phyloP scores from a whole-genome alignment of 2,797 vertebrate genomes.

The Cossypha polioptera region DNA sequence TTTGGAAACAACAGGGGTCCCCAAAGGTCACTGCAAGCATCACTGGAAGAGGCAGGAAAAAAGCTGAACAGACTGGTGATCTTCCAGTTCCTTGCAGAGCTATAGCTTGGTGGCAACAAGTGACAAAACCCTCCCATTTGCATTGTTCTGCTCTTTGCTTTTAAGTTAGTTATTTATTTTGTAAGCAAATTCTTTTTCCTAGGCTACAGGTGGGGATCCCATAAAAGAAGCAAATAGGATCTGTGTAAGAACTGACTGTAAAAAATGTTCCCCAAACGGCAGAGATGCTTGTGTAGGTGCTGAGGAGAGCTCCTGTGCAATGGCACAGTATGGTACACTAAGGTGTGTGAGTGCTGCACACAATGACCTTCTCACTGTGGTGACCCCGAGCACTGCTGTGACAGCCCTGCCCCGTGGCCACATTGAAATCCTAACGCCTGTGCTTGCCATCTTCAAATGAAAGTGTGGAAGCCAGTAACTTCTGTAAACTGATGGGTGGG shows the following conservation, averaged over 20 bases:
- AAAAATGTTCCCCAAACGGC: background rate
- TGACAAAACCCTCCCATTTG: background rate
- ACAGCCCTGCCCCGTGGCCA: background rate
- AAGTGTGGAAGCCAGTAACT: background rate
- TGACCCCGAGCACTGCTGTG: background rate
- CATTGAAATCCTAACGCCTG: accelerated
- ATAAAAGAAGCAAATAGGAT: background rate
- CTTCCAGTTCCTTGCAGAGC: background rate
- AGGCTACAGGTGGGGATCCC: background rate
- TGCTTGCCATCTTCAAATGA: background rate
- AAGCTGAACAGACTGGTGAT: background rate
- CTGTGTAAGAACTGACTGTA: background rate
- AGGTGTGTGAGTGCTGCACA: background rate
- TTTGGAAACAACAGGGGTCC: background rate
- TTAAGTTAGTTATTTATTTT: background rate
- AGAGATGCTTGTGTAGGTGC: background rate
- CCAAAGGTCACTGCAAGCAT: background rate
- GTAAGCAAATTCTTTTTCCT: background rate
- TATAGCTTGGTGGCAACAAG: background rate
- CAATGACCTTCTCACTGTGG: accelerated
- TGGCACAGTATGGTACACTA: accelerated
- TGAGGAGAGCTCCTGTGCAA: background rate
- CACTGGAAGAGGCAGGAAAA: background rate
- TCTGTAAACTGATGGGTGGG: background rate
- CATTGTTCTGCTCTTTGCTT: background rate